phyloP scores from a whole-genome alignment of 1,140 invertebrate species.

The Cyclina sinensis region DNA sequence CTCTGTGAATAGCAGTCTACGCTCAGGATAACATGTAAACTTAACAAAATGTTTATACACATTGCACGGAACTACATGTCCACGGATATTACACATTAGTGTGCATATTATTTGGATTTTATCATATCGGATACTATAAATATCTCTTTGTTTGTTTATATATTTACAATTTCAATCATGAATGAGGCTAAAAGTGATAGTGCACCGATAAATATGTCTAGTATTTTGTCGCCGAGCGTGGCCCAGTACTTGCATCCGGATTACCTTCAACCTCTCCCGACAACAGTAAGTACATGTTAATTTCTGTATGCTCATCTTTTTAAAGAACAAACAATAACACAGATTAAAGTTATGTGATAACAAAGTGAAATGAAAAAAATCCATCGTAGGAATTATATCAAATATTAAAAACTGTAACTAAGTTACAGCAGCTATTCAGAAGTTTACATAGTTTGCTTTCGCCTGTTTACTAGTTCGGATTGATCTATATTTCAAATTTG shows the following conservation, averaged over 20 bases:
- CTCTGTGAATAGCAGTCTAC: slow-evolving; percentile 26
- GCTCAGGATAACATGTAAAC: background rate
- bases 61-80: slow-evolving; percentile 11
- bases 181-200: slow-evolving; percentile 66
- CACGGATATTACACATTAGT: slow-evolving; percentile 16
- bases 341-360: too few species aligned
- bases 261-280: slow-evolving; percentile 85
- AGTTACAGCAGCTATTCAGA: too few species aligned
- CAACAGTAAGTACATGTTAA: slow-evolving; percentile 83
- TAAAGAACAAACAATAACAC: too few species aligned
- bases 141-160: background rate
- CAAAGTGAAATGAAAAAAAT: too few species aligned
- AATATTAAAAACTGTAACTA: background rate
- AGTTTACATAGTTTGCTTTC: too few species aligned
- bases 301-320: background rate
- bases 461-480: too few species aligned
- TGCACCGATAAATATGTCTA: slow-evolving; percentile 59
- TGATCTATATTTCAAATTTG: too few species aligned
- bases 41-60: slow-evolving; percentile 18
- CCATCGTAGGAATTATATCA: too few species aligned
- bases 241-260: slow-evolving; percentile 86
- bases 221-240: slow-evolving; percentile 80
- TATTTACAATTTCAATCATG: slow-evolving; percentile 62
- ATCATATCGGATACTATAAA: background rate
- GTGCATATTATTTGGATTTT: slow-evolving; percentile 16